phyloP scores from a whole-genome alignment of 1,140 invertebrate species.

The Geopemphigus sp. region DNA sequence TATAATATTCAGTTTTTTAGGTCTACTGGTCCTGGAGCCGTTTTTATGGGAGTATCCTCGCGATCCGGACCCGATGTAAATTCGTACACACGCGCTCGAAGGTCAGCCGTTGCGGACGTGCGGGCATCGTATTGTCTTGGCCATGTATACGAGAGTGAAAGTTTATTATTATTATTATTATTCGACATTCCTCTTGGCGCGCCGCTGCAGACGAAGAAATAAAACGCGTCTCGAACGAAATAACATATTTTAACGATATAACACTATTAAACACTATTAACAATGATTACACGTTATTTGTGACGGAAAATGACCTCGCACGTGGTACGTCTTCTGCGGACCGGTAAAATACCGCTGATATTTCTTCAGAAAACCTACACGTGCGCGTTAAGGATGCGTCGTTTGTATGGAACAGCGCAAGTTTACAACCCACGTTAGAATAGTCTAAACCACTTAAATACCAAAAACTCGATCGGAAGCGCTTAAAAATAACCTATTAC shows the following conservation, averaged over 20 bases:
- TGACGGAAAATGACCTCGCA: too few species aligned
- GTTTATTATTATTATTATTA: not conserved
- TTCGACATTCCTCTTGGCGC: slow-evolving; percentile 27
- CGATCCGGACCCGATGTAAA: slow-evolving; percentile 2
- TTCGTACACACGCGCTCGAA: slow-evolving; percentile 21
- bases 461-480: too few species aligned
- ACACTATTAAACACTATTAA: not conserved
- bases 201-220: not conserved
- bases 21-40: not conserved
- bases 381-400: too few species aligned
- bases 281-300: too few species aligned
- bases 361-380: too few species aligned
- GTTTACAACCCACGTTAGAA: too few species aligned
- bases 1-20: not conserved
- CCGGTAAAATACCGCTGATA: too few species aligned
- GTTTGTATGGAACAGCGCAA: too few species aligned
- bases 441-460: too few species aligned
- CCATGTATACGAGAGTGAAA: slow-evolving; percentile 18
- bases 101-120: slow-evolving; percentile 11
- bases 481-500: too few species aligned
- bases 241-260: not conserved
- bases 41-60: slow-evolving; percentile 6
- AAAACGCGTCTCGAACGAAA: not conserved
- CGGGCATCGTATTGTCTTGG: slow-evolving; percentile 30
- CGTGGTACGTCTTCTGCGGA: too few species aligned